Evolutionary conservation across 2,797 vertebrate genomes (phyloP).

Genomic region (Echeneis naucrates): DNA sequence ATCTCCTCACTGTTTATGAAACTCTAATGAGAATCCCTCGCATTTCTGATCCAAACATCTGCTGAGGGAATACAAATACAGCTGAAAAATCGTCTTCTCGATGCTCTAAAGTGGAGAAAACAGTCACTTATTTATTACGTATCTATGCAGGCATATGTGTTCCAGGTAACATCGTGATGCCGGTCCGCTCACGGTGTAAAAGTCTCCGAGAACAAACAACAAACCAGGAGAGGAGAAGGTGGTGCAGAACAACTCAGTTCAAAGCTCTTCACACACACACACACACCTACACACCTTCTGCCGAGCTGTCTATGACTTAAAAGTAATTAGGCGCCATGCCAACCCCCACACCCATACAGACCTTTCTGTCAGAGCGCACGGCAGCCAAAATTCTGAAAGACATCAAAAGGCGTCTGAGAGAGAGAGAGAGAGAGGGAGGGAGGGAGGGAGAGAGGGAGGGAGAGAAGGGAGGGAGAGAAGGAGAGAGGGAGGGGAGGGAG

Average conservation of each 20-base stretch:
- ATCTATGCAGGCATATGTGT: not conserved
- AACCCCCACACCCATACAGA: constrained; percentile 30
- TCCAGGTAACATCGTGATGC: not conserved
- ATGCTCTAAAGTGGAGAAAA: too few species aligned
- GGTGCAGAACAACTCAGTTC: constrained; percentile 54
- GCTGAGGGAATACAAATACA: too few species aligned
- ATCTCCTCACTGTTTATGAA: too few species aligned
- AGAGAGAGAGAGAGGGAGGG: constrained; percentile 26
- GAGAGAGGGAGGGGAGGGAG: too few species aligned
- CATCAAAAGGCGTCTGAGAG: constrained; percentile 77
- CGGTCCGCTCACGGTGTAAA: not conserved
- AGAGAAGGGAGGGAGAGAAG: too few species aligned
- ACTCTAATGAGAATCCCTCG: too few species aligned
- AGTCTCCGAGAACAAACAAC: too few species aligned
- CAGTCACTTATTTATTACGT: too few species aligned
- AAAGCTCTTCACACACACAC: constrained; percentile 60
- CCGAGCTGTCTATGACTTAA: constrained; percentile 70
- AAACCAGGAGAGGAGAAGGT: too few species aligned
- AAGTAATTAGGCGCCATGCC: constrained; percentile 74
- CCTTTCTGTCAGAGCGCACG: constrained; percentile 47
- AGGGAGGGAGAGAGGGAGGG: not conserved
- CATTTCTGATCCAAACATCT: too few species aligned
- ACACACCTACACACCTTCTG: constrained; percentile 51
- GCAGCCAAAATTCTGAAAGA: constrained; percentile 78
- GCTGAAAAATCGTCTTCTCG: too few species aligned